Base-by-base conservation (phyloP, 2,888 invertebrate species). In the Tanypteryx hageni region DNA sequence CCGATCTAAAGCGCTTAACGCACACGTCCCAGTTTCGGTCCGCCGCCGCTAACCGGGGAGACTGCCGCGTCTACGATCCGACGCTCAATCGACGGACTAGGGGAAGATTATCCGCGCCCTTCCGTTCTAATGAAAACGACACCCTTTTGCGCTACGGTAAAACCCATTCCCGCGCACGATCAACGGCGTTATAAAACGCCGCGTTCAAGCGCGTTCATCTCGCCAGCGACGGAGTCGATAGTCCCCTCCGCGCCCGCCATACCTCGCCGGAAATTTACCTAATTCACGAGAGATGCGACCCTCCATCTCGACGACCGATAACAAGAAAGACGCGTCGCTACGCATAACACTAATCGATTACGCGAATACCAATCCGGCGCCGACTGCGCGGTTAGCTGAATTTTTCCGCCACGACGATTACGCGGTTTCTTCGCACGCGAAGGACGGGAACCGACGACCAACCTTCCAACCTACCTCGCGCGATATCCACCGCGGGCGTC, bases 311-410 rank as follows among this genome's bases (percentile, higher is more conserved):
- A 44, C 3, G 44, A 44, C 44, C 44, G 44, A 44, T 44, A 1
- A 1, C 1, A 1, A 44, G 5, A 44, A 56, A n/a, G 9, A 83
- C 44, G 56, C 83, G 83, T 57, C 83, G 56, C 44, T 16, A 44
- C 44, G 18, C 83, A 16, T 10, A 82, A 82, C 31, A 9, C n/a
- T 27, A 58, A 58, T 58, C 85, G 27, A 56, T 57, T 58, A 5
- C 59, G 27, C 83, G 83, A 83, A 83, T n/a, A n/a, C 83, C 44
- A 58, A n/a, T 13, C 57, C 14, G 85, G 22, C 84, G 84, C n/a
- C 14, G n/a, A 5, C 27, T 58, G 44, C 57, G 85, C 85, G 22
- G 7, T 11, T 27, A 4, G 16, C 13, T 59, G 61, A 27, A 22
- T 14, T 27, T n/a, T 13, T 59, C 14, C 22, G 4, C 22, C 58